Evolutionary conservation across 2,113 vertebrate genomes (phyloP), one percentile per base, ranked within the genome.

Genomic region (Pollachius pollachius): DNA sequence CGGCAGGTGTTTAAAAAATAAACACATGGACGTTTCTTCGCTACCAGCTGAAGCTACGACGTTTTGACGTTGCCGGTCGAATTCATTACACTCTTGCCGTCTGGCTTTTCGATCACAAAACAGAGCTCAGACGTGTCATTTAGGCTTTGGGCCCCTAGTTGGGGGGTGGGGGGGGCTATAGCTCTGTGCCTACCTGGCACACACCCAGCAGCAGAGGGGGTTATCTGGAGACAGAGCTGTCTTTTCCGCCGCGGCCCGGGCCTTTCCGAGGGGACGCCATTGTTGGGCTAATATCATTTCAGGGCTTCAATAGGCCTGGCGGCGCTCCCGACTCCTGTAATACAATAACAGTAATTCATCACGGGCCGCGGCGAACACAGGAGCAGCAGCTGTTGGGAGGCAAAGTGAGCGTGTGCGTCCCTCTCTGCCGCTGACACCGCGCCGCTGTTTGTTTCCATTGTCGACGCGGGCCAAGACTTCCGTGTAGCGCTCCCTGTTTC

Each of bases 291-390:
- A 85, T 82, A 80, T 80, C 76, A 73, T 73, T 85, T 79, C 84
- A 48, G 77, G 73, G 82, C 77, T 84, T 79, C 85, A 79, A 81
- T 62, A 68, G 72, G 69, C 74, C 82, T 88, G 86, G 86, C 85
- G 27, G 52, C 0, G 12, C 56, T 84, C 81, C 81, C 69, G 67
- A 85, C 67, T 81, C 76, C 80, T 81, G 77, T 72, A 62, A 70
- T 72, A 88, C 87, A 84, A 85, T 80, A 71, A 79, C 41, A 69
- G 66, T 65, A 75, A 87, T 88, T 78, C 77, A 83, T 90, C 83
- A 84, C 52, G 56, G 78, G 77, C 41, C 9, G 41, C 41, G 84
- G 80, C 84, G 78, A 82, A 86, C 13, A 79, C 15, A 58, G 64
- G 76, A 70, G 75, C 58, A 69, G 73, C 60, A 82, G 72, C 72